A percentile compares a stretch with the other conserved stretches of the same genome.
Evolutionary conservation across 2,797 vertebrate species (phyloP).

Genomic region (Anguilla megastoma): DNA sequence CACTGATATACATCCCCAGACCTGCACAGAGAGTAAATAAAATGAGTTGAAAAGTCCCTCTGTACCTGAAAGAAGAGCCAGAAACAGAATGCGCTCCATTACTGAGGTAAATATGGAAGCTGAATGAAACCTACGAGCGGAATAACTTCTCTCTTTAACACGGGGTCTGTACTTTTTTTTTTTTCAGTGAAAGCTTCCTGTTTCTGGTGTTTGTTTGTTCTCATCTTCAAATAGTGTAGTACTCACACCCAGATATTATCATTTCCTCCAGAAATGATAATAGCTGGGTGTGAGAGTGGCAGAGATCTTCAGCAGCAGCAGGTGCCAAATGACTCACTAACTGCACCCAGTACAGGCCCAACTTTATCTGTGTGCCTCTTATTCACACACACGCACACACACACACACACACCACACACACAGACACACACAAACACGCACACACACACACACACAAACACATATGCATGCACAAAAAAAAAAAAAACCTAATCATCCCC

Average conservation of each 20-base stretch:
- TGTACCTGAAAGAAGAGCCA: constrained; percentile 4
- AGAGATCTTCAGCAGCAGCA: background rate
- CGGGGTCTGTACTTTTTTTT: background rate
- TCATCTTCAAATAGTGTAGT: background rate
- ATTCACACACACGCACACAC: background rate
- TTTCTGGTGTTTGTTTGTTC: background rate
- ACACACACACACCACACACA: no score
- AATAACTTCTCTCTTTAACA: background rate
- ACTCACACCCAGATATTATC: no score
- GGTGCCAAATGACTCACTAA: background rate
- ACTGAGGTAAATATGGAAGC: background rate
- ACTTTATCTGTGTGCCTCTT: background rate
- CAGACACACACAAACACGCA: background rate
- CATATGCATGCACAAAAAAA: background rate
- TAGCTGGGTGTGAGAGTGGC: background rate
- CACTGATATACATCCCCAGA: background rate
- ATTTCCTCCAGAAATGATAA: background rate
- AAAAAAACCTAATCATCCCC: no score
- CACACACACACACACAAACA: background rate
- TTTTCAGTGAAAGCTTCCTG: background rate
- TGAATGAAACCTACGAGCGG: background rate
- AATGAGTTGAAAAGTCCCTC: background rate
- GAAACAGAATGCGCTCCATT: constrained; percentile 2
- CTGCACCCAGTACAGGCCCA: background rate
- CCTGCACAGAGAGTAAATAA: background rate